Percentiles rank a stretch among this genome's conserved stretches.
These are phyloP conservation scores for Lithophane socia DNA, from an alignment of 2,888 invertebrate genomes.

Conservation along the genomic window DNA sequence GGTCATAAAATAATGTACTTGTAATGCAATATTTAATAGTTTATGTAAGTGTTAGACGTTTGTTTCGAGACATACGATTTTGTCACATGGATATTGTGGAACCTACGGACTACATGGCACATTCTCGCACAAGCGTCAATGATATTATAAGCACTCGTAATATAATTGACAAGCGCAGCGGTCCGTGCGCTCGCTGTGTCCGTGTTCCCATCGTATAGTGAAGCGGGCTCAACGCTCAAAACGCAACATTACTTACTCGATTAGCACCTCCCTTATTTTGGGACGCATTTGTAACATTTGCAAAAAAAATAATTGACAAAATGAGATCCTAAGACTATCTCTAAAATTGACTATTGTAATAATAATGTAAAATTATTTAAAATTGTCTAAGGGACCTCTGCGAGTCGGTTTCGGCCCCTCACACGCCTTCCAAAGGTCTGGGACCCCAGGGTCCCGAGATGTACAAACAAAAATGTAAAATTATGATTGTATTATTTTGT, in stretches of 20 bases:
- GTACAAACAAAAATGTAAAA: conserved; percentile 1
- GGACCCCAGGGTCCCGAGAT: too few species aligned
- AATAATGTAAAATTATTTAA: conserved; percentile 5
- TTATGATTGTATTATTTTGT: conserved; percentile 22
- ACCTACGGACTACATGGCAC: neutral
- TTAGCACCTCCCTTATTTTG: conserved; percentile 20
- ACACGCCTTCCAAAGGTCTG: too few species aligned
- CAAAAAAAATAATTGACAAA: conserved; percentile 20
- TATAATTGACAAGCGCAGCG: neutral
- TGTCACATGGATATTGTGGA: conserved; percentile 1
- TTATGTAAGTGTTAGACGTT: conserved; percentile 55
- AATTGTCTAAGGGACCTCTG: too few species aligned
- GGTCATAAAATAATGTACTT: conserved; percentile 47
- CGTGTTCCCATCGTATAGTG: neutral
- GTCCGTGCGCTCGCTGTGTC: neutral
- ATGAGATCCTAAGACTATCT: conserved; percentile 31
- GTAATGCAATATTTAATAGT: conserved; percentile 63
- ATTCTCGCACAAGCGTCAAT: neutral
- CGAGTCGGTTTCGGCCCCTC: too few species aligned
- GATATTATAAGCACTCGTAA: neutral
- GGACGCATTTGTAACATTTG: conserved; percentile 9
- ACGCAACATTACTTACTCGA: neutral
- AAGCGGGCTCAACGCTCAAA: neutral
- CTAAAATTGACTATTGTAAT: conserved; percentile 28
- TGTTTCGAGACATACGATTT: conserved; percentile 25